A percentile compares a stretch with the other conserved stretches of the same genome.
These are phyloP conservation scores for Anableps anableps DNA, from an alignment of 2,797 vertebrate species.

Conservation along the genomic window DNA sequence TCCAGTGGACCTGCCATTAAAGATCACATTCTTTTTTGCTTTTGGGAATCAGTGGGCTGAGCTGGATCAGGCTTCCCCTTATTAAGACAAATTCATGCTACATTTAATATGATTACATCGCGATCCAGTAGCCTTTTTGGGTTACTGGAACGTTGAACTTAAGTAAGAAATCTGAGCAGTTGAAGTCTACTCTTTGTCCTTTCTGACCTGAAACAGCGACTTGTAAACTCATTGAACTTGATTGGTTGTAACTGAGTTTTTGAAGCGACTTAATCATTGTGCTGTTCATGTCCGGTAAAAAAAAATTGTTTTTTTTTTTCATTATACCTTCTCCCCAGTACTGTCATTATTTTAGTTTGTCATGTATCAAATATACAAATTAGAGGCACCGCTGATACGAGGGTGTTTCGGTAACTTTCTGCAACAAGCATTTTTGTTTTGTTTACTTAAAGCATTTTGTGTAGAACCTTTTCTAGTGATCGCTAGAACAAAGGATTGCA, in stretches of 20 bases:
- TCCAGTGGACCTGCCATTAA: conserved; percentile 63
- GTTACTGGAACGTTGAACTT: conserved; percentile 52
- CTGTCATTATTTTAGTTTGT: background rate
- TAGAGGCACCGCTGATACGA: background rate
- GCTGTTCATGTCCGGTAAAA: background rate
- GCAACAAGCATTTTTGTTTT: background rate
- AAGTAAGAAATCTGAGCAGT: conserved; percentile 44
- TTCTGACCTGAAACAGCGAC: conserved; percentile 24
- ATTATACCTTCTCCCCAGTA: background rate
- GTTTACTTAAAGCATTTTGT: background rate
- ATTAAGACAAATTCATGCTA: conserved; percentile 64
- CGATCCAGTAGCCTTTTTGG: conserved; percentile 56
- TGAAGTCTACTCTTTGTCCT: conserved; percentile 21
- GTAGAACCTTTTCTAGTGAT: background rate
- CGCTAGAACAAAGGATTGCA: background rate
- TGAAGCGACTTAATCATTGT: background rate
- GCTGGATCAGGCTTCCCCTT: conserved; percentile 62
- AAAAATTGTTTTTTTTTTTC: background rate
- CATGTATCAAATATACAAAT: background rate
- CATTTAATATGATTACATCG: conserved; percentile 74
- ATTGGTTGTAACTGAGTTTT: background rate
- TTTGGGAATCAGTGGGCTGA: conserved; percentile 73
- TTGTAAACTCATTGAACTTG: conserved; percentile 11
- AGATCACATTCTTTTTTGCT: conserved; percentile 62
- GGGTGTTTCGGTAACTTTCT: background rate